Conservation (phyloP, 2,888 invertebrate genomes). For the Syrista parreyssii region DNA sequence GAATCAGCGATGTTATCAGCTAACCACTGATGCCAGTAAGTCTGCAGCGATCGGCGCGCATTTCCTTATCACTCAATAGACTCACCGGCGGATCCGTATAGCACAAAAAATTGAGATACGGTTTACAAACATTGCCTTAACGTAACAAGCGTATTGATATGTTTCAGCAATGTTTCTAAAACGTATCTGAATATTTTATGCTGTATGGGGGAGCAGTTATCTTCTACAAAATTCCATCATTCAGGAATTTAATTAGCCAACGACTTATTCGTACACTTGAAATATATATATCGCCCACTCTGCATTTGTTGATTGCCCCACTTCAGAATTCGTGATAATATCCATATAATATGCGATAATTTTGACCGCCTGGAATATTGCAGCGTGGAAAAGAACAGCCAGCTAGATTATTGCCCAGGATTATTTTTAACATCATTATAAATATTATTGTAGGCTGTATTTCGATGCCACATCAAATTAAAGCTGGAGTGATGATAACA, state of each 20-base stretch:
- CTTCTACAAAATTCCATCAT: neutral
- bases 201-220: neutral
- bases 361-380: neutral
- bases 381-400: neutral
- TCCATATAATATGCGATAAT: neutral
- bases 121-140: no score
- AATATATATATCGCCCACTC: no score
- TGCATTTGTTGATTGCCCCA: neutral
- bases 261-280: neutral
- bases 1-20: neutral
- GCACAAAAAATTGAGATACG: no score
- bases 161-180: no score
- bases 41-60: constrained; percentile 31
- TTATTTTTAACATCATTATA: neutral
- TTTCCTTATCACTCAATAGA: constrained; percentile 28
- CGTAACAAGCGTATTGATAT: no score
- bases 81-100: neutral
- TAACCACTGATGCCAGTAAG: constrained; percentile 35
- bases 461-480: neutral
- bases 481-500: neutral
- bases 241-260: neutral
- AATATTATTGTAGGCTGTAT: neutral
- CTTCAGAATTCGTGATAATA: neutral
- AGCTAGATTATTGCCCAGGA: neutral
- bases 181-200: no score